Evolutionary conservation across 1,140 invertebrate species (phyloP).

Genomic region (Zaprionus davidi): DNA sequence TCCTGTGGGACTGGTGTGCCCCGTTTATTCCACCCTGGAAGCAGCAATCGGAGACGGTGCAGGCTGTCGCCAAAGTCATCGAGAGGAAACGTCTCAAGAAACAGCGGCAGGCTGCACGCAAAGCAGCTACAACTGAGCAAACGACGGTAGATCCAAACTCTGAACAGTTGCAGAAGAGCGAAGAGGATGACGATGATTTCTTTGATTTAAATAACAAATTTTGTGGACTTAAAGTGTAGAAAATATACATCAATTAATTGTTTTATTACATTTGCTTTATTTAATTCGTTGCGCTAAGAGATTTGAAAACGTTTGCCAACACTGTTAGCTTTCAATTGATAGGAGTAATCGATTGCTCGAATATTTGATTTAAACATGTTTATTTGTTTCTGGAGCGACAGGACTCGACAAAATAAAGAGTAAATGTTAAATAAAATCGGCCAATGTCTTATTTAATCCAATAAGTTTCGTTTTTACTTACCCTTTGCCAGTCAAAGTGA

Average conservation of each 20-base stretch:
- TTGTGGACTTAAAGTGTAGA: conserved; percentile 62
- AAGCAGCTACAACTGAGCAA: conserved; percentile 36
- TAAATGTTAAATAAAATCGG: too few relatives aligned
- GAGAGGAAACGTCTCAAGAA: conserved; percentile 77
- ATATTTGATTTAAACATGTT: background rate
- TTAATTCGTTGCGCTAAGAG: conserved; percentile 3
- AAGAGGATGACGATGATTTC: conserved; percentile 62
- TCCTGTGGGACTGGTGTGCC: conserved; percentile 65
- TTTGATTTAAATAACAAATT: conserved; percentile 84
- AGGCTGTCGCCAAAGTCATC: conserved; percentile 35
- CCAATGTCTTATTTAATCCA: too few relatives aligned
- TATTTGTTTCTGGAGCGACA: too few relatives aligned
- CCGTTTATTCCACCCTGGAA: conserved; percentile 72
- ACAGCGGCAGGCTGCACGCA: conserved; percentile 63
- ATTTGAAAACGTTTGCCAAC: background rate
- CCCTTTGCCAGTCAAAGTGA: too few relatives aligned
- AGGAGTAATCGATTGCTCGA: background rate
- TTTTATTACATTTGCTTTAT: background rate
- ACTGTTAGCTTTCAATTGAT: conserved; percentile 6
- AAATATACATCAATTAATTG: background rate
- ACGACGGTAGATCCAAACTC: conserved; percentile 56
- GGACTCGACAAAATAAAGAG: too few relatives aligned
- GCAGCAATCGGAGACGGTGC: conserved; percentile 29
- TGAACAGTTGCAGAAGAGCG: conserved; percentile 45
- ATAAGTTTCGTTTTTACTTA: too few relatives aligned